phyloP scores from a whole-genome alignment of 2,888 invertebrate genomes.

The Melangyna quadrimaculata region DNA sequence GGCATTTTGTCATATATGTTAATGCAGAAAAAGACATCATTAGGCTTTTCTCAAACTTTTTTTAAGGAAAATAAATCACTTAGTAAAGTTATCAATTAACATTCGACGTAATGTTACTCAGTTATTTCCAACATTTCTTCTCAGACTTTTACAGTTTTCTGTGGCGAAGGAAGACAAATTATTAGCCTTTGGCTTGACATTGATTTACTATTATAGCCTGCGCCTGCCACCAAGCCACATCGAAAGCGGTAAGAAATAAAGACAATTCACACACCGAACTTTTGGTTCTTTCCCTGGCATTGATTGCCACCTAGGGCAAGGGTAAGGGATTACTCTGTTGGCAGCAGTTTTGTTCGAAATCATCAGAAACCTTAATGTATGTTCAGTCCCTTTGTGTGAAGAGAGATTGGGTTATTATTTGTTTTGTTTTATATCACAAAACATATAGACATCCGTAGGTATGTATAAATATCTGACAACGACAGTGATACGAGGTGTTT shows the following conservation, averaged over 20 bases:
- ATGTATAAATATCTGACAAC: too few relatives aligned
- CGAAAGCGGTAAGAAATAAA: constrained; percentile 32
- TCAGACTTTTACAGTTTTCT: not conserved
- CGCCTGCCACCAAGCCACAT: not conserved
- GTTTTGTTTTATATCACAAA: not conserved
- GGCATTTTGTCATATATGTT: too few relatives aligned
- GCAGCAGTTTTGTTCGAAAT: constrained; percentile 1
- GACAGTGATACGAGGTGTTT: not conserved
- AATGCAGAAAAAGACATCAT: too few relatives aligned
- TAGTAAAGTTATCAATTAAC: too few relatives aligned
- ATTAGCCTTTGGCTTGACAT: constrained; percentile 57
- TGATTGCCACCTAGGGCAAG: constrained; percentile 48
- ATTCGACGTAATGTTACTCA: not conserved
- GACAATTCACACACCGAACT: constrained; percentile 25
- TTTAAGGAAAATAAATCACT: too few relatives aligned
- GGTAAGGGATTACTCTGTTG: not conserved
- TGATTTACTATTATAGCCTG: constrained; percentile 51
- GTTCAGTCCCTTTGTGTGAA: not conserved
- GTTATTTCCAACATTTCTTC: not conserved
- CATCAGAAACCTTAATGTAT: not conserved
- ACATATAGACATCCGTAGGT: not conserved
- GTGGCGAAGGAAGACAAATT: constrained; percentile 19
- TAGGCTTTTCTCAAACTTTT: too few relatives aligned
- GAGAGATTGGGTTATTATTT: constrained; percentile 15
- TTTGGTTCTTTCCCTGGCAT: constrained; percentile 20